Conservation (phyloP, 2,797 vertebrate species). For the Rallus crepitans region DNA sequence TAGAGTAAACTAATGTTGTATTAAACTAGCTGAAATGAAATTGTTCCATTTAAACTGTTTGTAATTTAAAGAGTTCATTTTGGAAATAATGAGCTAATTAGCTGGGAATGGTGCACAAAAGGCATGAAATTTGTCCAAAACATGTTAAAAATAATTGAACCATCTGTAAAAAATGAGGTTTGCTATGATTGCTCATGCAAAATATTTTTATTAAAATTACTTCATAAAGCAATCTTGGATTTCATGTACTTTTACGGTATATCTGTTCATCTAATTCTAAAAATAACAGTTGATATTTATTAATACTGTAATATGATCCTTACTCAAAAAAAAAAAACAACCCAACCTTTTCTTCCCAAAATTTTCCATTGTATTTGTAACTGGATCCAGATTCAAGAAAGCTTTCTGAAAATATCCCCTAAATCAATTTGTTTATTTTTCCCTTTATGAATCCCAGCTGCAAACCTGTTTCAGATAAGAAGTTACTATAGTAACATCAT, state of each 20-base stretch:
- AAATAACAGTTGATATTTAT: not conserved
- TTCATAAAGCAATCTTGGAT: not conserved
- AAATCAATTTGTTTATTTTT: not conserved
- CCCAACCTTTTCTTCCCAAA: rapidly evolving
- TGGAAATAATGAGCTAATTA: not conserved
- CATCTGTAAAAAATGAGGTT: not conserved
- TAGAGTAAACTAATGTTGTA: not conserved
- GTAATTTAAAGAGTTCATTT: not conserved
- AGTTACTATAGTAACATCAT: not conserved
- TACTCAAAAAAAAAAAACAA: not conserved
- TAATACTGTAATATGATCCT: not conserved
- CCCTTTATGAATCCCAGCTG: not conserved
- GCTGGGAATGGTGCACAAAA: not conserved
- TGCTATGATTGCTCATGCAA: not conserved
- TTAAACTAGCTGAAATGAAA: not conserved
- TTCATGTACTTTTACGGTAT: not conserved
- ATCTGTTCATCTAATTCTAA: not conserved
- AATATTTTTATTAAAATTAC: not conserved
- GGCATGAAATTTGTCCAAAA: not conserved
- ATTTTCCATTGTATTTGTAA: not conserved
- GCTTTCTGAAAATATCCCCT: not conserved
- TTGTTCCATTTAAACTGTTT: not conserved
- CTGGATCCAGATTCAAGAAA: not conserved
- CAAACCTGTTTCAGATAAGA: not conserved
- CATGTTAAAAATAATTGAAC: not conserved